These are phyloP conservation scores for Heliconius ethilla DNA, from an alignment of 2,888 invertebrate species.

Conservation along the genomic window DNA sequence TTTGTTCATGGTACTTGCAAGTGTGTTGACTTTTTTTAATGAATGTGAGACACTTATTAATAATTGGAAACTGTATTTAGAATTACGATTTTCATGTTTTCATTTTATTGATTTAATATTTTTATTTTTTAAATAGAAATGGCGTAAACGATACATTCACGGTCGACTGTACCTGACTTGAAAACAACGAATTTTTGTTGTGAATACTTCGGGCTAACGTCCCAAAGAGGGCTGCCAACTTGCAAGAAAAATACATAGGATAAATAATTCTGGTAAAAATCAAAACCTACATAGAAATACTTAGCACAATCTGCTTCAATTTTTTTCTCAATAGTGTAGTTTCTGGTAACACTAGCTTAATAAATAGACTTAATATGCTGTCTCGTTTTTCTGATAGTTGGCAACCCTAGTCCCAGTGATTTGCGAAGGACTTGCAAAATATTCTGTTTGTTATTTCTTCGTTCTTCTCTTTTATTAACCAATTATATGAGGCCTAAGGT, in stretches of 20 bases:
- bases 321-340: constrained; percentile 16
- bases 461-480: constrained; percentile 12
- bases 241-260: constrained; percentile 8
- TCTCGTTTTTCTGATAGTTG: constrained; percentile 11
- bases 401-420: constrained; percentile 39
- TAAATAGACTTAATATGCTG: not conserved
- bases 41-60: not conserved
- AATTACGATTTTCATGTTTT: not conserved
- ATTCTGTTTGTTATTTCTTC: constrained; percentile 68
- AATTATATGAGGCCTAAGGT: constrained; percentile 25
- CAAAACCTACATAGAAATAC: constrained; percentile 4
- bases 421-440: constrained; percentile 66
- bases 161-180: constrained; percentile 42
- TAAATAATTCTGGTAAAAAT: constrained; percentile 6
- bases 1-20: not conserved
- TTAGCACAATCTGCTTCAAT: constrained; percentile 19
- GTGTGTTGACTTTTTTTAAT: not conserved
- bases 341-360: constrained; percentile 24
- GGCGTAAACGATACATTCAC: constrained; percentile 30
- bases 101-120: not conserved
- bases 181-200: constrained; percentile 72
- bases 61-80: not conserved
- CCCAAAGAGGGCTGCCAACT: constrained; percentile 42
- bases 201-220: constrained; percentile 57
- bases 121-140: constrained; percentile 20